Evolutionary conservation across 2,797 vertebrate species (phyloP).

Genomic region (Tragopan temminckii): DNA sequence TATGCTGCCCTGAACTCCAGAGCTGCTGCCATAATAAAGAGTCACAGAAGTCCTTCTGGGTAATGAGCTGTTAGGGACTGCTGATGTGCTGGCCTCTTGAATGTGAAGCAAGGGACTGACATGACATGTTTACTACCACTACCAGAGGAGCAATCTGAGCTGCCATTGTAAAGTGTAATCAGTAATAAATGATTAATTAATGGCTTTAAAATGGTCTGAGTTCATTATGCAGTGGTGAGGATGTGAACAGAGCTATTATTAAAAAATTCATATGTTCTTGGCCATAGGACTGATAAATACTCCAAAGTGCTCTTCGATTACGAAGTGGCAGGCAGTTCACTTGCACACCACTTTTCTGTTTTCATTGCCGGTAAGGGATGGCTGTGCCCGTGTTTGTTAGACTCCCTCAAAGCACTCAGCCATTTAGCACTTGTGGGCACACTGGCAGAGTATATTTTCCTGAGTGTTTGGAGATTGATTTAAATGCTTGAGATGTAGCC

Average conservation of each 20-base stretch:
- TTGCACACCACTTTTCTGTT: neutral
- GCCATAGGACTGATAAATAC: constrained; percentile 54
- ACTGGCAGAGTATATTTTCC: neutral
- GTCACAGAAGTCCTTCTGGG: neutral
- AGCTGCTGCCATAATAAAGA: neutral
- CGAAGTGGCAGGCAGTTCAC: neutral
- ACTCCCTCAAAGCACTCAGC: neutral
- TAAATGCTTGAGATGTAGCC: neutral
- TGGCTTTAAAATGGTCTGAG: constrained; percentile 29
- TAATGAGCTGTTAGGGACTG: neutral
- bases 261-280: constrained; percentile 61
- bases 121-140: constrained; percentile 31
- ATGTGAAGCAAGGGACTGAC: neutral
- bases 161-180: constrained; percentile 39
- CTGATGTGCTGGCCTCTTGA: neutral
- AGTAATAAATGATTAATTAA: constrained; percentile 69
- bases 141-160: constrained; percentile 16
- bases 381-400: neutral
- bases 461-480: constrained; percentile 17
- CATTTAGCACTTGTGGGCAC: neutral
- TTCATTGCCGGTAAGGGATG: constrained; percentile 19
- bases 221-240: neutral
- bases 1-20: neutral
- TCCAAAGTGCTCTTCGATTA: constrained; percentile 43
- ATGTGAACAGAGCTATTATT: constrained; percentile 43